Base-by-base conservation (phyloP, 2,888 invertebrate genomes). In the Luperina nickerlii region DNA sequence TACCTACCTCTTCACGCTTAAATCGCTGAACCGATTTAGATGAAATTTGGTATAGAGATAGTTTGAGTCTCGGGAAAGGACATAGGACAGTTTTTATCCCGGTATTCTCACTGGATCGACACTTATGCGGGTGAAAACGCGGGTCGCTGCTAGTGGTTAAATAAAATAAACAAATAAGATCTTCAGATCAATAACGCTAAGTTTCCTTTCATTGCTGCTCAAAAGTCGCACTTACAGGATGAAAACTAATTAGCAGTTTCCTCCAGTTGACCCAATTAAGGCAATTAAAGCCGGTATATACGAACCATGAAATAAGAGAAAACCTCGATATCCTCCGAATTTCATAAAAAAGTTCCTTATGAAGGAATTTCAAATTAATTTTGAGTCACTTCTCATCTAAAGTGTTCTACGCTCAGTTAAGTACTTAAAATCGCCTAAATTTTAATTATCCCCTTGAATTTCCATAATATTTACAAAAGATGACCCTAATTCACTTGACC, bases 211-310 rank as follows among this genome's bases (percentile, higher is more conserved):
- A 67, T 60, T 66, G n/a, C 38, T 15, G 66, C n/a, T 77, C 42
- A 68, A 68, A 76, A 67, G 20, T 45, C 15, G 45, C 48, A 73
- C 51, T 82, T 72, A 62, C 24, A 57, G 65, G 54, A 51, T 60
- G 62, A 74, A 69, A 81, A 66, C 62, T 81, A 76, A 84, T 81
- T 76, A 69, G 38, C 32, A 45, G 62, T 78, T 86, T 81, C 73
- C 68, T 81, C 20, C n/a, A 62, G 65, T 65, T 83, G 74, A 76
- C 78, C 81, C 57, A 71, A 68, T 87, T 78, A 62, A 45, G 38
- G 62, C 67, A 83, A 81, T 86, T 71, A 66, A 87, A 78, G 67
- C 76, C 38, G 38, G 48, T 66, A n/a, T n/a, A n/a, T n/a, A n/a
- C n/a, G 42, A 45, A 62, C 62, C 60, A 32, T 5, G 69, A 80